Base-by-base conservation (phyloP, 2,888 invertebrate genomes). In the Acanthosepion esculentum region DNA sequence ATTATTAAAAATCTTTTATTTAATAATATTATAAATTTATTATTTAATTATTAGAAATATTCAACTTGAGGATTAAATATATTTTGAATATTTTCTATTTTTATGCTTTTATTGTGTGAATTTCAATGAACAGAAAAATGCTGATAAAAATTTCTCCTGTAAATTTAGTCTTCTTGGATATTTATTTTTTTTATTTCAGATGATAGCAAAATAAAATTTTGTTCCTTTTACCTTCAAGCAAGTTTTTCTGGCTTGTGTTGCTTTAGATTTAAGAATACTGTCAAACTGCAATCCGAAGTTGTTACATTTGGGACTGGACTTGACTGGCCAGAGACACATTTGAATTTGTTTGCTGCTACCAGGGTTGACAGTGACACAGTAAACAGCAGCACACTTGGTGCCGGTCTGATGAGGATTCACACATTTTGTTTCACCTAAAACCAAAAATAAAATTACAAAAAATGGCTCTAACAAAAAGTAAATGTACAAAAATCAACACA, bases 301-400 rank as follows among this genome's bases (percentile, higher is more conserved):
- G 20, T 94, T 95, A 92, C 95, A 94, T 10, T 91, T 10, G 29
- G 95, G 94, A 10, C 93, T 91, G 33, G 95, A 95, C 48, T 95
- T 94, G 18, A 53, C 94, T 92, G 94, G 95, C 94, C 94, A 95
- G 59, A 96, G 95, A 26, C 96, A 95, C 33, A 95, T 95, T 48
- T 95, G 93, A 50, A 96, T 33, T 4, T 91, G 94, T 20, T 94
- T 95, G 29, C 95, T 95, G 8, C 91, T 94, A 5, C 96, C 96
- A 92, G 96, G 94, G 1, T 94, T 91, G 15, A 97, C 95, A 48
- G 93, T 95, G 5, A 96, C 94, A 10, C 94, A 91, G 95, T 96
- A 96, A 94, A 96, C 95, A 29, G 96, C 97, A n/a, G 96, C 96
- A 94, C 96, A 96, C 94, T 97, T 97, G 48, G 96, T 97, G 1